Evolutionary conservation across 2,888 invertebrate genomes (phyloP), one percentile per base, ranked within the genome.

Genomic region (Ptilodon capucinus): DNA sequence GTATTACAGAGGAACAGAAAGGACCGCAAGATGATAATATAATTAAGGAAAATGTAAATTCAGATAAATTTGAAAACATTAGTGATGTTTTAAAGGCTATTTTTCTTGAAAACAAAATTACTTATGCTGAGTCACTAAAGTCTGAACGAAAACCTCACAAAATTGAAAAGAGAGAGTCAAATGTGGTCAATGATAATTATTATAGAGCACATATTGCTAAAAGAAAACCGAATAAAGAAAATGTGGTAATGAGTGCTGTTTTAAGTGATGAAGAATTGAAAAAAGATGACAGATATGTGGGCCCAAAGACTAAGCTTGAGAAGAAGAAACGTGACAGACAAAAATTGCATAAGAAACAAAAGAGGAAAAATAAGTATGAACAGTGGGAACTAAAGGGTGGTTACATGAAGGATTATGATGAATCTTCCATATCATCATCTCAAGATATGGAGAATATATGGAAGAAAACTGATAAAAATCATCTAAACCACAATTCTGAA

Each of bases 301-400:
- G 71, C 28, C 79, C 71, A 4, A 86, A 79, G 57, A 60, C 64
- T 11, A 89, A 82, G 58, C 67, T 74, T 54, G 85, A 84, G 18
- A 79, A 72, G 52, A 88, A 84, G 63, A 90, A 84, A 65, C 65
- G 77, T 43, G 85, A 85, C 41, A 77, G 83, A 32, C 81, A 80
- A 48, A 87, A 86, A 57, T 59, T 68, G 44, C 76, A 83, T 53
- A 89, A 86, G 57, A 91, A 84, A 54, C 86, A 85, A 60, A 90
- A 90, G 55, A 79, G 86, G 42, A 81, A 74, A 53, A 84, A 86
- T 61, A 89, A 87, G 59, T 85, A 88, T 67, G 87, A 88, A 55
- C 83, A 87, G 51, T 90, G 86, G 84, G 86, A 89, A 68, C 84
- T 87, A 78, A 90, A 90, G 58, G 85, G 82, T 21, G 87, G 85